Evolutionary conservation across 2,888 invertebrate genomes (phyloP).

Genomic region (Rhorus exstirpatorius): DNA sequence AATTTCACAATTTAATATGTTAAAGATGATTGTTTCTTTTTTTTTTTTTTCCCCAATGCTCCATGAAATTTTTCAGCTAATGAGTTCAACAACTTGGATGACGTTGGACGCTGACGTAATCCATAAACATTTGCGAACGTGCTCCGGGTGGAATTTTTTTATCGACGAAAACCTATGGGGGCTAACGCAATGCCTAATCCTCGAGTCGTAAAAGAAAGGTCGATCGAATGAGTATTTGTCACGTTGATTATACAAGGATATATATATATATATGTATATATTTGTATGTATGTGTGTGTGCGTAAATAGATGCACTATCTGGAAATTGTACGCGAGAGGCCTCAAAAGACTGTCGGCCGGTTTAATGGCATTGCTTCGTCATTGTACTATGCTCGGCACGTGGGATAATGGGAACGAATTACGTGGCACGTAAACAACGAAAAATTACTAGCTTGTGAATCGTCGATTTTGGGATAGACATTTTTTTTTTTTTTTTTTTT

Average conservation of each 20-base stretch:
- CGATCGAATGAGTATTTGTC: constrained; percentile 29
- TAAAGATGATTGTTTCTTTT: no score
- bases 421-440: constrained; percentile 42
- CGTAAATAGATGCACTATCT: constrained; percentile 5
- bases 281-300: no score
- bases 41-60: neutral
- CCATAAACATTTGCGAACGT: neutral
- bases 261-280: no score
- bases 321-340: constrained; percentile 39
- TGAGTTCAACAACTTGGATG: constrained; percentile 35
- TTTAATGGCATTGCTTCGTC: constrained; percentile 50
- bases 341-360: constrained; percentile 11
- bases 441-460: constrained; percentile 10
- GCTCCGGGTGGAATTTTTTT: neutral
- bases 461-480: no score
- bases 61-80: neutral
- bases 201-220: constrained; percentile 51
- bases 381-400: constrained; percentile 42
- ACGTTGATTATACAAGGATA: no score
- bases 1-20: no score
- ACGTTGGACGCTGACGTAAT: constrained; percentile 9
- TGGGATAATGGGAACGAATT: constrained; percentile 14
- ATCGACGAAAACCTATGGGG: neutral
- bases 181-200: constrained; percentile 26
- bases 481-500: neutral